Base-by-base conservation (phyloP, 2,797 vertebrate genomes). In the Spinus olivaceus region DNA sequence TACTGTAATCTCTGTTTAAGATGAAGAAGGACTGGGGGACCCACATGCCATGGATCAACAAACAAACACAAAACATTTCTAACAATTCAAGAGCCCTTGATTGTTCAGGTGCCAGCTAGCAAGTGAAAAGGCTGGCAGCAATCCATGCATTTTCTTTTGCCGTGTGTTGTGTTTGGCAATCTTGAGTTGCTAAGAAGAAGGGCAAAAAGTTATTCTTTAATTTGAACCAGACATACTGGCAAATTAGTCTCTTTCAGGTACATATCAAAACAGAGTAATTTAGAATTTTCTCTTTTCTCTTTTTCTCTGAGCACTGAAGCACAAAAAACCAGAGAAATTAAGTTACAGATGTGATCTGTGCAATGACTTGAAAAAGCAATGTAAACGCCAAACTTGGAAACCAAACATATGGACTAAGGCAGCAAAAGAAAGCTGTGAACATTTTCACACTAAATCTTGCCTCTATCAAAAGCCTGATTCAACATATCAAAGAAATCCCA, bases 401-500 rank as follows among this genome's bases (percentile, higher is more conserved):
- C n/a, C 32, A 92, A 91, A 64, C 22, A n/a, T 27, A 66, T 10
- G 35, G 94, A 85, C 47, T 74, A 81, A 78, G 28, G 50, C 76
- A 94, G 79, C 33, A 85, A 89, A 41, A 91, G 74, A 37, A 95
- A 91, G 72, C 37, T 39, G 27, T 56, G 64, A 92, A 70, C 25
- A 63, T 59, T 94, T 83, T 88, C 4, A 9, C 64, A 73, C 96
- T 94, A 91, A 94, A 90, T 53, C 63, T 93, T 67, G 13, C 44
- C 83, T 94, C 77, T 88, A 70, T 90, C 90, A 94, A 89, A 94
- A 89, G 32, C 50, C 46, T 65, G 32, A 91, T 69, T 88, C 89
- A 93, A 92, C 47, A 66, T 90, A 91, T 80, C 82, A 90, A 76
- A 94, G 59, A 95, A 94, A 97, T 94, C 82, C 94, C 82, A 41